Percentiles rank a stretch among this genome's conserved stretches.
Evolutionary conservation across 2,797 vertebrate genomes (phyloP).

Genomic region (Mallotus villosus): DNA sequence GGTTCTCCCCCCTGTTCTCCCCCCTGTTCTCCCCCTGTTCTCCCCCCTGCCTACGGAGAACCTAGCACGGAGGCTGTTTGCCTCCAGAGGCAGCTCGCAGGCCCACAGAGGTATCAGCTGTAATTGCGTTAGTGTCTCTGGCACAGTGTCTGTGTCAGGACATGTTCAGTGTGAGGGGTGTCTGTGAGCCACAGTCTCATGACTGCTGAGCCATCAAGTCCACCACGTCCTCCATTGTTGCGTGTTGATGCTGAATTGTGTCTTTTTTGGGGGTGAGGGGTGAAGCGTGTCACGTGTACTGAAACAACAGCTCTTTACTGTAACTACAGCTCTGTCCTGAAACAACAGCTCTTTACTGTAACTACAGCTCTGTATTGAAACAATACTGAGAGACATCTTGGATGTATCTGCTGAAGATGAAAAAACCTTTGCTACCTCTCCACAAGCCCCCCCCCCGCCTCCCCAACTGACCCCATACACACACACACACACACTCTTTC

Average conservation of each 20-base stretch:
- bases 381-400: not conserved
- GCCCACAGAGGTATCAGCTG: conserved; percentile 27
- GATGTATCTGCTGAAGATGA: not conserved
- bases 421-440: not conserved
- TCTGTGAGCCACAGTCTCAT: conserved; percentile 53
- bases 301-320: no score
- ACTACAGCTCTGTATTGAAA: no score
- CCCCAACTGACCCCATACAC: not conserved
- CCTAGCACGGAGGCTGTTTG: not conserved
- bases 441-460: not conserved
- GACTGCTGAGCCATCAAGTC: conserved; percentile 47
- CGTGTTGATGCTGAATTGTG: not conserved
- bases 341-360: no score
- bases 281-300: not conserved
- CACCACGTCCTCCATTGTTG: conserved; percentile 28
- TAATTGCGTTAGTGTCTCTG: conserved; percentile 60
- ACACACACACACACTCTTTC: conserved; percentile 3
- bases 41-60: not conserved
- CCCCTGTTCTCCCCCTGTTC: no score
- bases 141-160: conserved; percentile 18
- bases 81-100: conserved; percentile 11
- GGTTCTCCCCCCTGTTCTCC: no score
- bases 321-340: no score
- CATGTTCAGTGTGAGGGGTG: conserved; percentile 30
- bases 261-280: not conserved